These are phyloP conservation scores for Hoplodrina blanda DNA, from an alignment of 2,888 invertebrate genomes.

Conservation along the genomic window DNA sequence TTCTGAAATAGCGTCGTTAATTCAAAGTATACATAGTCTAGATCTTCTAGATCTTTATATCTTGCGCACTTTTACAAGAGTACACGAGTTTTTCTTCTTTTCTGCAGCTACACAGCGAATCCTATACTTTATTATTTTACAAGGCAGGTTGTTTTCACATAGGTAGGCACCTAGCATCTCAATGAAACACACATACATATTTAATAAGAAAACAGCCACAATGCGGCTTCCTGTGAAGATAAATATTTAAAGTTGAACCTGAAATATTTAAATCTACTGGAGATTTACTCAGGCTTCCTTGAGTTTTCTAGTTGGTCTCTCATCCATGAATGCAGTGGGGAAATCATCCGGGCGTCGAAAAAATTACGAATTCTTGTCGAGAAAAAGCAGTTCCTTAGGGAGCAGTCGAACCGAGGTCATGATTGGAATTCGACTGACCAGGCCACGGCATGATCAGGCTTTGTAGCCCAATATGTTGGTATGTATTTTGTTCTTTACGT, in stretches of 20 bases:
- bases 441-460: constrained; percentile 21
- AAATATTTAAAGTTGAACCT: constrained; percentile 63
- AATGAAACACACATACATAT: constrained; percentile 59
- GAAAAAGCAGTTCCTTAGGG: constrained; percentile 73
- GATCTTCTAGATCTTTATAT: too few relatives aligned
- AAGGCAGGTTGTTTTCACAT: constrained; percentile 17
- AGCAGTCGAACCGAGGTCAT: constrained; percentile 66
- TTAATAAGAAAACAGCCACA: constrained; percentile 48
- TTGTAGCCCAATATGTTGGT: constrained; percentile 18
- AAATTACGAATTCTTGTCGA: constrained; percentile 73
- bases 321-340: constrained; percentile 75
- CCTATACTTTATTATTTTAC: constrained; percentile 18
- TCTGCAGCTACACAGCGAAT: not conserved
- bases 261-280: constrained; percentile 63
- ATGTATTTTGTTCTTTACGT: constrained; percentile 13
- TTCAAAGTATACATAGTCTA: not conserved
- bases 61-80: too few relatives aligned
- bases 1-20: not conserved
- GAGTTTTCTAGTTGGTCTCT: constrained; percentile 66
- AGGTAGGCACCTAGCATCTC: constrained; percentile 34
- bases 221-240: constrained; percentile 35
- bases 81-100: not conserved
- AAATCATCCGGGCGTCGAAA: constrained; percentile 73
- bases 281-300: constrained; percentile 47
- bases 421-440: constrained; percentile 57